A percentile compares a stretch with the other conserved stretches of the same genome.
phyloP scores from a whole-genome alignment of 2,888 invertebrate genomes.

The Hofmannophila pseudospretella region DNA sequence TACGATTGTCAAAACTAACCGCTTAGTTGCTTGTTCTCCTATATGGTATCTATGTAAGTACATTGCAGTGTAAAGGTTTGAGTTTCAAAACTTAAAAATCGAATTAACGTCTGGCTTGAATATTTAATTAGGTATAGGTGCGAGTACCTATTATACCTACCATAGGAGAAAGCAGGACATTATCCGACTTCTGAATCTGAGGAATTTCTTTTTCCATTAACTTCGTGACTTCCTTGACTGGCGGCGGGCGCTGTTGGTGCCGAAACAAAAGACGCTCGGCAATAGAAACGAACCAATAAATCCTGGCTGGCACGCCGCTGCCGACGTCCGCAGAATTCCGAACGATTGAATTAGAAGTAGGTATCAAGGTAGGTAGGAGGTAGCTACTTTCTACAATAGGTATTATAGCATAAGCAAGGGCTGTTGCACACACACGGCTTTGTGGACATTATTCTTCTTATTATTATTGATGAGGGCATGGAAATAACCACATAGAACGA shows the following conservation, averaged over 20 bases:
- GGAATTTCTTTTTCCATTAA: conserved; percentile 4
- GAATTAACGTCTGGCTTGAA: no score
- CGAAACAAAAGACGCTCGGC: conserved; percentile 29
- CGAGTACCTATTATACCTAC: no score
- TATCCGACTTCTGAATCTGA: neutral
- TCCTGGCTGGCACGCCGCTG: conserved; percentile 17
- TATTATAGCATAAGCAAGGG: no score
- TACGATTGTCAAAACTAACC: no score
- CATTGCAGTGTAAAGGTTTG: no score
- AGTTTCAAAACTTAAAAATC: no score
- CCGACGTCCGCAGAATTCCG: conserved; percentile 21
- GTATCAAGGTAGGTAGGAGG: neutral
- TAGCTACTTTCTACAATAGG: conserved; percentile 1
- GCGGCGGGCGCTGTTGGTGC: conserved; percentile 13
- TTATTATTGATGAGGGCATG: no score
- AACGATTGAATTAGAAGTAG: conserved; percentile 24
- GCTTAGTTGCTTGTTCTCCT: no score
- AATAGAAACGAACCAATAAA: conserved; percentile 31
- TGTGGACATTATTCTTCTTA: conserved; percentile 19
- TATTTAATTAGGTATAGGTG: no score
- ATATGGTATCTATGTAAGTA: no score
- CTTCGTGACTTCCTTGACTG: conserved; percentile 16
- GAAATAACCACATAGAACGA: no score
- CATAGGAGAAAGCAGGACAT: neutral
- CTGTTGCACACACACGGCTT: conserved; percentile 18